Conservation (phyloP, 2,888 invertebrate species). For the Eurytoma adleriae region DNA sequence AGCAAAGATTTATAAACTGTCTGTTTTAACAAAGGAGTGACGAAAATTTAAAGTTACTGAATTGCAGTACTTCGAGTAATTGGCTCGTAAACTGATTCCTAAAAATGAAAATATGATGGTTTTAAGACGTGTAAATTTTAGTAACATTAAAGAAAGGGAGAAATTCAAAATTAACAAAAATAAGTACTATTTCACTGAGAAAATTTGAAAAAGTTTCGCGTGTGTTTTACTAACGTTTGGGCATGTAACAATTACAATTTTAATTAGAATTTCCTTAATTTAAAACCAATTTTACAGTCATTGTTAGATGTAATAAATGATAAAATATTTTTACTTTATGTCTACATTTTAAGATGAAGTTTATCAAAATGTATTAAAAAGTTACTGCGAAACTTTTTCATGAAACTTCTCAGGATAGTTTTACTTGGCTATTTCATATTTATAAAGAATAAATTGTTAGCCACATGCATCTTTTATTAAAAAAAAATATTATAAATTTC, state of each 20-base stretch:
- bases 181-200: conserved; percentile 25
- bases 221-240: too few species aligned
- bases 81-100: conserved; percentile 48
- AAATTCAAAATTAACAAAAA: conserved; percentile 33
- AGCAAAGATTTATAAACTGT: conserved; percentile 45
- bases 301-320: too few species aligned
- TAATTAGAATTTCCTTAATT: neutral
- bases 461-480: conserved; percentile 34
- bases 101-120: conserved; percentile 44
- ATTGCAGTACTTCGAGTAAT: conserved; percentile 3
- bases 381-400: neutral
- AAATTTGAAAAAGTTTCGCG: conserved; percentile 23
- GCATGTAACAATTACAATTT: too few species aligned
- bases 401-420: conserved; percentile 22
- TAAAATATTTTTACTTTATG: neutral
- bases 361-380: neutral
- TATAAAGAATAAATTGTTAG: conserved; percentile 31
- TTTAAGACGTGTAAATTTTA: conserved; percentile 49
- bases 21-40: conserved; percentile 25
- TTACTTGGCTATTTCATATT: conserved; percentile 33
- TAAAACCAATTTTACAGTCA: too few species aligned
- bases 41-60: conserved; percentile 18
- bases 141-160: conserved; percentile 13
- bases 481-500: conserved; percentile 45
- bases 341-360: too few species aligned